A percentile compares a stretch with the other conserved stretches of the same genome.
These are phyloP conservation scores for Drosophila santomea DNA, from an alignment of 1,140 invertebrate species.

Conservation along the genomic window DNA sequence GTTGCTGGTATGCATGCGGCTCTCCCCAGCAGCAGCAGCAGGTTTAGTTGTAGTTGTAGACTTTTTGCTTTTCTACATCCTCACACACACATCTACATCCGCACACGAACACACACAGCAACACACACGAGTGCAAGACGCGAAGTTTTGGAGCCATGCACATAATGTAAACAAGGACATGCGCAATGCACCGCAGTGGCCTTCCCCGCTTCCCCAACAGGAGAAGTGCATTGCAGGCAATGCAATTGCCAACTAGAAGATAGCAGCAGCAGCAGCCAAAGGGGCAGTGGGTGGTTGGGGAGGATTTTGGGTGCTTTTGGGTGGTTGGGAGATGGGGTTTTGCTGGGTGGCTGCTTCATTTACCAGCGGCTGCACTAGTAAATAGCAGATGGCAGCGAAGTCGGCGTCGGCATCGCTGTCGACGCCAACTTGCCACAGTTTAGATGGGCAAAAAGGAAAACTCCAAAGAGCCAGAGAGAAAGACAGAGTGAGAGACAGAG, in stretches of 20 bases:
- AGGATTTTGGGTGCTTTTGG: constrained; percentile 6
- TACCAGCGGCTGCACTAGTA: constrained; percentile 53
- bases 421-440: constrained; percentile 77
- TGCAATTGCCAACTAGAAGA: constrained; percentile 82
- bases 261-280: constrained; percentile 47
- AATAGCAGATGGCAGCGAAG: constrained; percentile 57
- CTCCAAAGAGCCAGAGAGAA: constrained; percentile 32
- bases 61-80: constrained; percentile 78
- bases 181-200: constrained; percentile 51
- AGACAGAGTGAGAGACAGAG: constrained; percentile 11
- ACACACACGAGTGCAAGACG: constrained; percentile 16
- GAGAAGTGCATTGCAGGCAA: constrained; percentile 75
- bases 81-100: constrained; percentile 33
- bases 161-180: constrained; percentile 82
- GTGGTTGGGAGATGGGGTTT: not conserved
- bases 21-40: constrained; percentile 55
- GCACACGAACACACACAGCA: not conserved
- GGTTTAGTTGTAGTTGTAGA: constrained; percentile 79
- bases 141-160: constrained; percentile 60
- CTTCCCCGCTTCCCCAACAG: constrained; percentile 65
- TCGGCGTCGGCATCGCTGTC: constrained; percentile 37
- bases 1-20: constrained; percentile 26
- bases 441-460: constrained; percentile 76
- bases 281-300: constrained; percentile 20
- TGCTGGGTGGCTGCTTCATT: constrained; percentile 27